Conservation (phyloP, 2,113 vertebrate species). For the Gymnorhina tibicen region DNA sequence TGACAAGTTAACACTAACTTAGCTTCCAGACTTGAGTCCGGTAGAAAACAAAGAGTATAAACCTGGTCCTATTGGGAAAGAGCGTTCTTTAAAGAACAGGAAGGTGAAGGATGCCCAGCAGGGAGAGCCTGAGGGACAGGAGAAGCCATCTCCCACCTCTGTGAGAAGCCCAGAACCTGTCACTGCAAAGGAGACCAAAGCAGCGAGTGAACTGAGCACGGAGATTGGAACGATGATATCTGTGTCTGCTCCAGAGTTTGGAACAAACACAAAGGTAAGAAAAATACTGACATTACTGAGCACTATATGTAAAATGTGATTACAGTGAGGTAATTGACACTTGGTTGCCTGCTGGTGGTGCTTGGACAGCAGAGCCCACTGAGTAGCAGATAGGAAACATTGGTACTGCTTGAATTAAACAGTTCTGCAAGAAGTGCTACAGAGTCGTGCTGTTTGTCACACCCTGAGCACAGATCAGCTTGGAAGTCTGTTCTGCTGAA, state of each 20-base stretch:
- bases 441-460: background rate
- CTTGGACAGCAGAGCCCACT: background rate
- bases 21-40: conserved; percentile 92
- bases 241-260: conserved; percentile 87
- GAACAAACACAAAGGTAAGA: conserved; percentile 84
- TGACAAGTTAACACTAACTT: conserved; percentile 57
- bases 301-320: background rate
- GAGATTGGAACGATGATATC: conserved; percentile 96
- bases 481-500: background rate
- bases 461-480: background rate
- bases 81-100: conserved; percentile 94
- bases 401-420: background rate
- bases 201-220: conserved; percentile 82
- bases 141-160: conserved; percentile 74
- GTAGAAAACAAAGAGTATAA: conserved; percentile 96
- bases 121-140: conserved; percentile 84
- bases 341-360: background rate
- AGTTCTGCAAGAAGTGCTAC: background rate
- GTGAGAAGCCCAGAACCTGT: conserved; percentile 82
- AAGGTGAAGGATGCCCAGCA: conserved; percentile 94
- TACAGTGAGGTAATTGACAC: background rate
- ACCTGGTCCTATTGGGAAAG: conserved; percentile 96
- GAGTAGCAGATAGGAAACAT: background rate
- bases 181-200: conserved; percentile 80
- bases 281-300: background rate